These are phyloP conservation scores for Eulemur macaco DNA, from an alignment of 2,113 vertebrate genomes.

Conservation along the genomic window DNA sequence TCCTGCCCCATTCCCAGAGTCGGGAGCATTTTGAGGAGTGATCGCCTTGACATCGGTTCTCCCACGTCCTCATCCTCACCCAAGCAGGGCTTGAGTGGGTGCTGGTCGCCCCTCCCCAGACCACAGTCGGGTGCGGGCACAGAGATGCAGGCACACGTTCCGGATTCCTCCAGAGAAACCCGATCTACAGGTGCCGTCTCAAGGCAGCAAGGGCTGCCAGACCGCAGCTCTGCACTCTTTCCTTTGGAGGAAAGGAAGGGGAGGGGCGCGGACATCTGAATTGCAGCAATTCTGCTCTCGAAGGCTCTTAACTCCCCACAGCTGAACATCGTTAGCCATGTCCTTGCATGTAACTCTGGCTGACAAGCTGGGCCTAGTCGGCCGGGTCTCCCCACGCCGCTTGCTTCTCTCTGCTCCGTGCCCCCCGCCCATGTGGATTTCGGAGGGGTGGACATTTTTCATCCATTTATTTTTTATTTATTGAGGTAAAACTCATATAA, in stretches of 20 bases:
- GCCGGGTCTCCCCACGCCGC: background rate
- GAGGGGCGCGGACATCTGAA: background rate
- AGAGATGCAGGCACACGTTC: background rate
- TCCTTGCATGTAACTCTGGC: background rate
- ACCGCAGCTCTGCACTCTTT: background rate
- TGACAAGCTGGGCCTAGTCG: fast-evolving
- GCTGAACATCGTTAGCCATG: background rate
- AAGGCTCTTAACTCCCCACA: background rate
- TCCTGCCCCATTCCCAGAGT: fast-evolving
- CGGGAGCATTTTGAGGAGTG: fast-evolving
- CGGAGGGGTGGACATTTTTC: background rate
- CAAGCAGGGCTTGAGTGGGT: fast-evolving
- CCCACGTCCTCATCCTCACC: background rate
- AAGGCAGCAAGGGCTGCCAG: background rate
- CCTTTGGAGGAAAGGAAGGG: background rate
- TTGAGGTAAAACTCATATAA: background rate
- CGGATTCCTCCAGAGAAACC: background rate
- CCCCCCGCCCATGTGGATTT: fast-evolving
- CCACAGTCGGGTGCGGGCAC: fast-evolving
- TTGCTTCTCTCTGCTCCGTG: background rate
- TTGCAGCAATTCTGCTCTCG: background rate
- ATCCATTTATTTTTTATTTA: background rate
- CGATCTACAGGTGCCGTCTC: conserved; percentile 19
- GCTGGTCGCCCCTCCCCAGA: fast-evolving
- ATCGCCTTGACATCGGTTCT: fast-evolving